Conservation (phyloP, 2,113 vertebrate species). For the Mobula hypostoma region DNA sequence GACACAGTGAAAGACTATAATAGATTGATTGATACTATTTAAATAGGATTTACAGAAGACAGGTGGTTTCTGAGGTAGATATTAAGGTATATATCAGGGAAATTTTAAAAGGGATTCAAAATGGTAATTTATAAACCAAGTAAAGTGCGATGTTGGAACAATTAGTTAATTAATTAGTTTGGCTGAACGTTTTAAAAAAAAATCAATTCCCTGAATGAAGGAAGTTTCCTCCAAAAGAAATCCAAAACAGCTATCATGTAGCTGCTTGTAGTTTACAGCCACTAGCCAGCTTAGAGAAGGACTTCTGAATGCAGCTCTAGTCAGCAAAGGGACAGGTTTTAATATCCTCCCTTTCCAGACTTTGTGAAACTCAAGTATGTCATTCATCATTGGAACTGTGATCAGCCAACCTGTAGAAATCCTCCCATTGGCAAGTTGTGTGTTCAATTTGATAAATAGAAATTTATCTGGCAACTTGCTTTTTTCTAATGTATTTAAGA, state of each 20-base stretch:
- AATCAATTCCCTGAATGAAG: neutral
- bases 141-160: neutral
- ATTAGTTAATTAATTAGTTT: neutral
- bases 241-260: neutral
- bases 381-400: constrained; percentile 6
- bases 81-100: neutral
- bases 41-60: neutral
- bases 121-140: neutral
- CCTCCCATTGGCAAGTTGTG: constrained; percentile 23
- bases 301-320: neutral
- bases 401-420: constrained; percentile 20
- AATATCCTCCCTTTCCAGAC: neutral
- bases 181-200: neutral
- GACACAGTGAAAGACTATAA: neutral
- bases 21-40: neutral
- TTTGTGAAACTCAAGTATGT: constrained; percentile 13
- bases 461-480: constrained; percentile 7
- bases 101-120: neutral
- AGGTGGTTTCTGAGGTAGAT: neutral
- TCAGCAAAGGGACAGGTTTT: neutral
- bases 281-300: neutral
- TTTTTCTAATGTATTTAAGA: neutral
- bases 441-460: neutral
- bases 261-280: neutral
- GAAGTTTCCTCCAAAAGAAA: neutral